Percentiles rank a stretch among this genome's conserved stretches.
phyloP scores from a whole-genome alignment of 2,888 invertebrate genomes.

The Argyresthia goedartella region DNA sequence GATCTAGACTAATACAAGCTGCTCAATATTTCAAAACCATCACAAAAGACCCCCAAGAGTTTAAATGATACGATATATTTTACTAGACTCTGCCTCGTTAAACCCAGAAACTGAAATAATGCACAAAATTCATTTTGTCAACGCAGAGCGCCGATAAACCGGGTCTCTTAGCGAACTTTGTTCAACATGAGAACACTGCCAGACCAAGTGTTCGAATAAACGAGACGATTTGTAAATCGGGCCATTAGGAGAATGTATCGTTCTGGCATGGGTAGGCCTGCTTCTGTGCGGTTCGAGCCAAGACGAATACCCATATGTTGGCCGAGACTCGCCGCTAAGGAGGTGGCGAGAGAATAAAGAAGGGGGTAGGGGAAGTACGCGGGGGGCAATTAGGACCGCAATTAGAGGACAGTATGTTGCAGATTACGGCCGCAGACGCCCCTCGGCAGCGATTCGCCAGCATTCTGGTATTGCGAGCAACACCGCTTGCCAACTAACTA shows the following conservation, averaged over 20 bases:
- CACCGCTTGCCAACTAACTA: constrained; percentile 62
- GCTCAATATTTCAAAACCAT: no score
- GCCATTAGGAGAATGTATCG: constrained; percentile 31
- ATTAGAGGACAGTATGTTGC: constrained; percentile 68
- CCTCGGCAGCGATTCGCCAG: constrained; percentile 32
- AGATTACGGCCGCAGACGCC: constrained; percentile 56
- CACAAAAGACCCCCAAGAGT: no score
- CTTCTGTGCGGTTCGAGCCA: constrained; percentile 21
- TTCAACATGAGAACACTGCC: constrained; percentile 2
- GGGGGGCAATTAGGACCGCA: constrained; percentile 63
- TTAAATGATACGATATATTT: no score
- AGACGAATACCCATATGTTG: constrained; percentile 30
- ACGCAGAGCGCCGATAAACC: constrained; percentile 3
- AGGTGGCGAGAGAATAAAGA: constrained; percentile 32
- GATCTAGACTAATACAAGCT: no score
- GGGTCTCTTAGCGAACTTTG: background rate
- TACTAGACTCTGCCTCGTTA: background rate
- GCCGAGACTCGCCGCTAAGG: constrained; percentile 15
- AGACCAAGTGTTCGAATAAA: constrained; percentile 21
- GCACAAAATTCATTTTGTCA: constrained; percentile 2
- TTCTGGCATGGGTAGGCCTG: constrained; percentile 2
- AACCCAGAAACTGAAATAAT: background rate
- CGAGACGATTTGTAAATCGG: constrained; percentile 45
- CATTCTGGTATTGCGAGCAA: constrained; percentile 47
- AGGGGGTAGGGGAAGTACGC: constrained; percentile 20